Evolutionary conservation across 2,797 vertebrate genomes (phyloP).

Genomic region (Aeoliscus strigatus): DNA sequence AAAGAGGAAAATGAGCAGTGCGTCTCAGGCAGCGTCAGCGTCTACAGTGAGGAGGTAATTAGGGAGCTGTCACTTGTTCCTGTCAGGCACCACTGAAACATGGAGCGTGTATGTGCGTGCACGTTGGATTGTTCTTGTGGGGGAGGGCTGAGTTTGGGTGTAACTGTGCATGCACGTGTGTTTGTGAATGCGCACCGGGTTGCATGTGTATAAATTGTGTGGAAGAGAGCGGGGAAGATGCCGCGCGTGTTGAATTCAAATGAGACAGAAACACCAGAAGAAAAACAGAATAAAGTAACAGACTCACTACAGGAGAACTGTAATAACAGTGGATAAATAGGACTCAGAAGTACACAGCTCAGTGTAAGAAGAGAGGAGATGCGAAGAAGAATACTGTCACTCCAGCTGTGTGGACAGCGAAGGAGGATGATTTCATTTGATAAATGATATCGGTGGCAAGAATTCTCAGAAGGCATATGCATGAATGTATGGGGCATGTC

Average conservation of each 20-base stretch:
- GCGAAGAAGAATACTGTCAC: conserved; percentile 36
- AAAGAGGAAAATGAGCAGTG: conserved; percentile 89
- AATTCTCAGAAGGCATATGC: conserved; percentile 8
- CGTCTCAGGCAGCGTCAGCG: conserved; percentile 91
- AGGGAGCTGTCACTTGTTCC: conserved; percentile 98
- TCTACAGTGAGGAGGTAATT: conserved; percentile 98
- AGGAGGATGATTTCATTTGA: conserved; percentile 45
- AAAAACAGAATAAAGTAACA: conserved; percentile 60
- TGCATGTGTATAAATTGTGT: conserved; percentile 67
- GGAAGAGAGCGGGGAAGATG: conserved; percentile 45
- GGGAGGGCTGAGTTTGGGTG: conserved; percentile 61
- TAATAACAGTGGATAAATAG: conserved; percentile 61
- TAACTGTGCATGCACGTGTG: conserved; percentile 42
- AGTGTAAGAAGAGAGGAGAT: conserved; percentile 44
- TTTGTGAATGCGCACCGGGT: conserved; percentile 57
- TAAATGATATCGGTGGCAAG: conserved; percentile 48
- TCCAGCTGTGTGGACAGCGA: conserved; percentile 48
- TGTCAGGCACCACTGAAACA: conserved; percentile 95
- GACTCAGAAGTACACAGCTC: conserved; percentile 40
- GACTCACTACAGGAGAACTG: conserved; percentile 53
- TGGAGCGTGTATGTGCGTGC: conserved; percentile 58
- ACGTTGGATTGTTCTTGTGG: conserved; percentile 49
- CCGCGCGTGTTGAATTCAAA: conserved; percentile 59
- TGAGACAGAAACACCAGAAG: conserved; percentile 58
- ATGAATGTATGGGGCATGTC: conserved; percentile 25